Percentiles rank a stretch among this genome's conserved stretches.
Conservation (phyloP, 2,888 invertebrate genomes). For the Herminia tarsipennalis region DNA sequence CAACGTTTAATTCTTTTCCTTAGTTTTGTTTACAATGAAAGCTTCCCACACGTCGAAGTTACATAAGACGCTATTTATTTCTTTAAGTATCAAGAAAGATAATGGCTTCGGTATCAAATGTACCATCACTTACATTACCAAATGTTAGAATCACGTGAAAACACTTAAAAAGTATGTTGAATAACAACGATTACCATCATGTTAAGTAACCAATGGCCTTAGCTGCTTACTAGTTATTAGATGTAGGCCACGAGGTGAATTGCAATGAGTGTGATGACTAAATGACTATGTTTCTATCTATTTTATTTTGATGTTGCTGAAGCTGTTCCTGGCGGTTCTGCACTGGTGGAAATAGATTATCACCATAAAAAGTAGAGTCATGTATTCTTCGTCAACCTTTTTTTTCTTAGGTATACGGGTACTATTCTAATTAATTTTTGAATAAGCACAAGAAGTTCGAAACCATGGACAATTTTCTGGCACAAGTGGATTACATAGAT, state of each 20-base stretch:
- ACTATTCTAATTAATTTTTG: too few species aligned
- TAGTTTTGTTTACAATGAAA: conserved; percentile 3
- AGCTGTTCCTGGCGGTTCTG: too few species aligned
- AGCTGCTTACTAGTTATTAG: conserved; percentile 33
- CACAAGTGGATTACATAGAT: too few species aligned
- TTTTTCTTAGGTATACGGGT: too few species aligned
- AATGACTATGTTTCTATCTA: conserved; percentile 19
- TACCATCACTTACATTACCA: conserved; percentile 37
- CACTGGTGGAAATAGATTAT: too few species aligned
- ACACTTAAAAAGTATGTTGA: conserved; percentile 37
- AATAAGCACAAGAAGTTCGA: too few species aligned
- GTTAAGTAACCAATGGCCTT: conserved; percentile 47
- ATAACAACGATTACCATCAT: conserved; percentile 39
- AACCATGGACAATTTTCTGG: too few species aligned
- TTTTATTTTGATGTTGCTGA: conserved; percentile 13
- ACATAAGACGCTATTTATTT: conserved; percentile 31
- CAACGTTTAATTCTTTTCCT: conserved; percentile 3
- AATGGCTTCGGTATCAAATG: conserved; percentile 27
- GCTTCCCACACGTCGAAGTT: conserved; percentile 24
- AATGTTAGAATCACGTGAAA: conserved; percentile 43
- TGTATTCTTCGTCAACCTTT: too few species aligned
- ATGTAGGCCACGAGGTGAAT: conserved; percentile 50
- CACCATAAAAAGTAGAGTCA: too few species aligned
- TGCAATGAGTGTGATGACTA: conserved; percentile 22
- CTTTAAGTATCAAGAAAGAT: conserved; percentile 27